Conservation (phyloP, 2,888 invertebrate species). For the Lasiommata megera region DNA sequence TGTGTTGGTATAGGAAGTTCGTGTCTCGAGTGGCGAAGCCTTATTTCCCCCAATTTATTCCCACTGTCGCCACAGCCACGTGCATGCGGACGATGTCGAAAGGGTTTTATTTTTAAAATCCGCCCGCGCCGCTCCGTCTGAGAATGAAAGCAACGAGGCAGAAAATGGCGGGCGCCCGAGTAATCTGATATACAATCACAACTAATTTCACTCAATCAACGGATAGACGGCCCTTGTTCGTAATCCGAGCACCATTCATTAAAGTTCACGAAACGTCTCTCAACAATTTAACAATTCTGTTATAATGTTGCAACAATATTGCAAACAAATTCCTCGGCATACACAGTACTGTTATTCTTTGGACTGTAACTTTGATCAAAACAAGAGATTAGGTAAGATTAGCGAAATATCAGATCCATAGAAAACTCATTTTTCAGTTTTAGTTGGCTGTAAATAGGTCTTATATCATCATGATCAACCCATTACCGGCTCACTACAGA, state of each 20-base stretch:
- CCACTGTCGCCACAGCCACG: background rate
- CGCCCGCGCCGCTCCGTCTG: constrained; percentile 31
- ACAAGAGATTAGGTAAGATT: background rate
- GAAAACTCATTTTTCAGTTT: constrained; percentile 12
- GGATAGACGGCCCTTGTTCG: constrained; percentile 38
- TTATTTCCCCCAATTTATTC: constrained; percentile 2
- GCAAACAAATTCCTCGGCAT: background rate
- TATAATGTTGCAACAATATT: constrained; percentile 13
- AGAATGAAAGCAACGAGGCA: constrained; percentile 35
- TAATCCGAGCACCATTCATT: constrained; percentile 52
- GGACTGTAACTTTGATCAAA: constrained; percentile 9
- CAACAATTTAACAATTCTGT: background rate
- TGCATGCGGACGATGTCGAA: background rate
- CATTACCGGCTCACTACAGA: no score
- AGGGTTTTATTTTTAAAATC: constrained; percentile 24
- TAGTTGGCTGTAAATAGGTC: background rate
- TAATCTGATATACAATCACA: constrained; percentile 63
- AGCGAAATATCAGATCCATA: background rate
- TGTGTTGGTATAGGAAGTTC: background rate
- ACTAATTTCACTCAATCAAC: constrained; percentile 66
- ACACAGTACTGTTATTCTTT: background rate
- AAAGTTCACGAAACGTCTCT: constrained; percentile 19
- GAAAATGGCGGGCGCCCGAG: constrained; percentile 46
- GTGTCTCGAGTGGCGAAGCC: constrained; percentile 1
- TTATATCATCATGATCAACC: constrained; percentile 2